Evolutionary conservation across 1,140 invertebrate genomes (phyloP).

Genomic region (Ips typographus): DNA sequence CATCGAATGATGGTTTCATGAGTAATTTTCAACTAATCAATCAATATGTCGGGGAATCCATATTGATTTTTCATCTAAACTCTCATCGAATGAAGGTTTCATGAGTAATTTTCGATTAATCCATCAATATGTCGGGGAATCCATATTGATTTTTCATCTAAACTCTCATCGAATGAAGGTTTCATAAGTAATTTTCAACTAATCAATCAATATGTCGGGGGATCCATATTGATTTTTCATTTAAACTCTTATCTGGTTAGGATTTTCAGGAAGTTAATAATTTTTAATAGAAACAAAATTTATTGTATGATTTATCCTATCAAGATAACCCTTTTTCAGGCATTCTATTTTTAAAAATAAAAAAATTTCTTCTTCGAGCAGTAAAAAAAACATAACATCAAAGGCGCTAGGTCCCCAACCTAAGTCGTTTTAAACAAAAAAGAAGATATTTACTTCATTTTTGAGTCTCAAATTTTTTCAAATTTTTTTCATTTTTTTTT

Average conservation of each 20-base stretch:
- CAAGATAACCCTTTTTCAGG: constrained; percentile 59
- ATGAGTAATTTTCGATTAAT: neutral
- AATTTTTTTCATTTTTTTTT: no score
- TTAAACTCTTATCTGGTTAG: no score
- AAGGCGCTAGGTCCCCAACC: neutral
- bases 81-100: no score
- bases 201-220: neutral
- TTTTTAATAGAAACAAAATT: no score
- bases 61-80: no score
- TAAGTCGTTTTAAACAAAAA: neutral
- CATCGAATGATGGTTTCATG: no score
- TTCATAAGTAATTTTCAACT: no score
- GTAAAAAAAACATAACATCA: neutral
- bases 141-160: neutral
- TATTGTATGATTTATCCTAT: no score
- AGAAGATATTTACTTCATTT: neutral
- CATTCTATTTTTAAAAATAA: constrained; percentile 44
- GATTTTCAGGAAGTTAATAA: no score
- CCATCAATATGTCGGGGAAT: no score
- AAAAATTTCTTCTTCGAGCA: constrained; percentile 21
- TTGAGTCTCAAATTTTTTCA: neutral
- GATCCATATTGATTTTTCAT: constrained; percentile 54
- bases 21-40: no score
- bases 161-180: neutral
- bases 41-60: no score